phyloP scores from a whole-genome alignment of 2,113 vertebrate species.

The Arizona elegans region DNA sequence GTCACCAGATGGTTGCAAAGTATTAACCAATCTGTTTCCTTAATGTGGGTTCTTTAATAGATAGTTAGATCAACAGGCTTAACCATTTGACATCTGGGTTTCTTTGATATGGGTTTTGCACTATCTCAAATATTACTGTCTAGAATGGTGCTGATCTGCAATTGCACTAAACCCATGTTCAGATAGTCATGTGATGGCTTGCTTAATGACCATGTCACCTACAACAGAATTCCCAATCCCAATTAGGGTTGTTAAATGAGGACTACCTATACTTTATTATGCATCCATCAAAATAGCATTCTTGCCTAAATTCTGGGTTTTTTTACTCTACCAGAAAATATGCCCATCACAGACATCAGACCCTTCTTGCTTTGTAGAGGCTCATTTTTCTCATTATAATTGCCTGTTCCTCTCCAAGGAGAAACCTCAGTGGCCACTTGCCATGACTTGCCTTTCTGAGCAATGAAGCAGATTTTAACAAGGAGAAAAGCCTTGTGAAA shows the following conservation, averaged over 20 bases:
- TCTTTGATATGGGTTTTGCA: not conserved
- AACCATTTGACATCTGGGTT: not conserved
- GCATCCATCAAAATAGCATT: not conserved
- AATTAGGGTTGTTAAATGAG: not conserved
- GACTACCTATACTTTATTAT: not conserved
- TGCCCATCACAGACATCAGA: not conserved
- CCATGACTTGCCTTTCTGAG: not conserved
- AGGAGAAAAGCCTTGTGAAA: not conserved
- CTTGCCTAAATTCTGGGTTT: not conserved
- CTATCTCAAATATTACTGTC: not conserved
- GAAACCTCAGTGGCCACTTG: not conserved
- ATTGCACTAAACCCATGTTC: not conserved
- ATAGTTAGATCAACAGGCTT: not conserved
- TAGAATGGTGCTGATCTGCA: not conserved
- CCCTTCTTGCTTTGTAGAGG: not conserved
- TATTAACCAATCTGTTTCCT: not conserved
- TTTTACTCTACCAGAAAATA: not conserved
- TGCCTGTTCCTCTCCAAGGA: not conserved
- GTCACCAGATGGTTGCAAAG: not conserved
- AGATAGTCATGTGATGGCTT: not conserved
- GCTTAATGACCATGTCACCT: not conserved
- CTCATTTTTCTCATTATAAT: not conserved
- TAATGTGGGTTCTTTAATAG: not conserved
- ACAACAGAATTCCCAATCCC: not conserved
- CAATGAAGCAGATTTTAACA: not conserved